Evolutionary conservation across 2,797 vertebrate species (phyloP), one percentile per base, ranked within the genome.

Genomic region (Liasis olivaceus): DNA sequence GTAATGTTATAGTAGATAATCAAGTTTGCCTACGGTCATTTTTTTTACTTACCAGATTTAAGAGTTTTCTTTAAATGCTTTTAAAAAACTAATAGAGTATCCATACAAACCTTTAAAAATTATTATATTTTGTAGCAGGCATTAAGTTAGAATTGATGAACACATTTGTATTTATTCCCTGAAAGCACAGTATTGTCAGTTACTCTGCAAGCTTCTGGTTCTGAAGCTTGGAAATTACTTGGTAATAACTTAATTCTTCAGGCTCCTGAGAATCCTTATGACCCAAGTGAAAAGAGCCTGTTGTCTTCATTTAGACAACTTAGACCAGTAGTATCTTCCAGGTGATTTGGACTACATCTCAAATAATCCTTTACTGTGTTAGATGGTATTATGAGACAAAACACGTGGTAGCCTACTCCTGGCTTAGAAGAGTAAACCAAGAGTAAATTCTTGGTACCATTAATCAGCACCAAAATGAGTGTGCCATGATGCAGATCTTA

Each of bases 131-230:
- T 47, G 7, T 72, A n/a, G 47, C 66, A 58, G 7, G 51, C n/a
- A n/a, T 88, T 64, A 90, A 90, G 84, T 54, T 54, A 93, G 42
- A 90, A 93, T 47, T 81, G 31, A 64, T 42, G 12, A 28, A n/a
- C 36, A 42, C 26, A 8, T 24, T 69, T 87, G 59, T 66, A 47
- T 28, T 62, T 69, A 60, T 31, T 60, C n/a, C 28, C 62, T 12
- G 13, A 28, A 42, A 81, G 26, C 28, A 20, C 20, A 77, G 22
- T 26, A 28, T 22, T 89, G 63, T 69, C 77, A 89, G 5, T 60
- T 28, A 31, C 12, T 66, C 20, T 63, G 26, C 36, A 5, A 54
- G 66, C 51, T 17, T 26, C 9, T 20, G 12, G 31, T 51, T 89
- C 77, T 90, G 20, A 62, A 11, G n/a, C 60, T 87, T 62, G 51